phyloP scores from a whole-genome alignment of 2,888 invertebrate genomes.

The Pristionchus maxplancki region DNA sequence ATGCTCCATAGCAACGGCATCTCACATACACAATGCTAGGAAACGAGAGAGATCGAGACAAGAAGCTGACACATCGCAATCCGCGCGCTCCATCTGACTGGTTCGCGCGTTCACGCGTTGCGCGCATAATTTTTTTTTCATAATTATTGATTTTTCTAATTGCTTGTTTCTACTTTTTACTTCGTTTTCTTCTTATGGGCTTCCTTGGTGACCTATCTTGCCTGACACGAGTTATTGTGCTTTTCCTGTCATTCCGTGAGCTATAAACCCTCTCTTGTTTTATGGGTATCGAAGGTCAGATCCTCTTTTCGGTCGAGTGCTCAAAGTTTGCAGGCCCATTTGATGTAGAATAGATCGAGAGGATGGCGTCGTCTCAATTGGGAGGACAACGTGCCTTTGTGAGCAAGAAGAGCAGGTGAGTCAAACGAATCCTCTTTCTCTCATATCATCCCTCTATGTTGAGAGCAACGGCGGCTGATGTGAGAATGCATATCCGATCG shows the following conservation, averaged over 20 bases:
- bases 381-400: conserved; percentile 51
- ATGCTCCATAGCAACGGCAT: conserved; percentile 33
- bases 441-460: neutral
- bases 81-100: neutral
- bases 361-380: conserved; percentile 29
- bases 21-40: conserved; percentile 24
- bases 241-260: neutral
- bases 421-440: conserved; percentile 1
- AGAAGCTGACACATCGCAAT: neutral
- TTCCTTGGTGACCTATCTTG: neutral
- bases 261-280: neutral
- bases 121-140: too few species aligned
- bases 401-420: conserved; percentile 52
- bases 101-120: neutral
- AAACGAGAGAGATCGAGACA: neutral
- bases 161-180: neutral
- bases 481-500: conserved; percentile 48
- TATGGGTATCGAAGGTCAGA: neutral
- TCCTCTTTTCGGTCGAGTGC: neutral
- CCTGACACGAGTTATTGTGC: neutral
- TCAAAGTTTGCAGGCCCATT: neutral
- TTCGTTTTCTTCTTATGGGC: neutral
- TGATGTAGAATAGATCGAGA: conserved; percentile 21
- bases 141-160: conserved; percentile 5
- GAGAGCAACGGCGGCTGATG: conserved; percentile 51